Evolutionary conservation across 2,797 vertebrate species (phyloP).

Genomic region (Catamblyrhynchus diadema): DNA sequence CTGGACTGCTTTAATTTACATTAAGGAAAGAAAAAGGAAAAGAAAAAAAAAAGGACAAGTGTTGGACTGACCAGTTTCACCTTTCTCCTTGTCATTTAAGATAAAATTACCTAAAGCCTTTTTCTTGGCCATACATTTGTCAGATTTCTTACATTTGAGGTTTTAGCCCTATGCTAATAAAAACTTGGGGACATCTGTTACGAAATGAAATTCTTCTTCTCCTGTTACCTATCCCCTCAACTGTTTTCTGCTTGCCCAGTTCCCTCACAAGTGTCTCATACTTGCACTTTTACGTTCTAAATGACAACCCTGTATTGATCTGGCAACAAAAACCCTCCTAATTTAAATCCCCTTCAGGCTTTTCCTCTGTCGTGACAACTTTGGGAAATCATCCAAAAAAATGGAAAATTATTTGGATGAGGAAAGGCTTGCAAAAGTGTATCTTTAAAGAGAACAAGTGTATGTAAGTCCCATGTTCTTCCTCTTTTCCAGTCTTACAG

Average conservation of each 20-base stretch:
- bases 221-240: background rate
- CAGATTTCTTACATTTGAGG: background rate
- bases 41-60: background rate
- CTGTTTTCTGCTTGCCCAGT: background rate
- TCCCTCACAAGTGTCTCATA: background rate
- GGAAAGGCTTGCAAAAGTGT: background rate
- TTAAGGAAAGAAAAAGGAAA: background rate
- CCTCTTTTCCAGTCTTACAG: background rate
- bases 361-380: background rate
- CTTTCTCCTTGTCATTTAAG: background rate
- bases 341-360: slow-evolving; percentile 7
- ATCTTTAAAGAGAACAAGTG: background rate
- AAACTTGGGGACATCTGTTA: background rate
- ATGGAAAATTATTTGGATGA: background rate
- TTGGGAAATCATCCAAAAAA: slow-evolving; percentile 40
- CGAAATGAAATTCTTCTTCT: background rate
- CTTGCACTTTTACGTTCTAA: background rate
- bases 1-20: background rate
- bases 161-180: background rate
- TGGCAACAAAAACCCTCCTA: background rate
- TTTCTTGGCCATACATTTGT: background rate
- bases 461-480: background rate
- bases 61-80: background rate
- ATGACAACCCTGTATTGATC: background rate
- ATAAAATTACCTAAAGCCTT: background rate